These are phyloP conservation scores for Notospermus geniculatus DNA, from an alignment of 1,140 invertebrate genomes.

Conservation along the genomic window DNA sequence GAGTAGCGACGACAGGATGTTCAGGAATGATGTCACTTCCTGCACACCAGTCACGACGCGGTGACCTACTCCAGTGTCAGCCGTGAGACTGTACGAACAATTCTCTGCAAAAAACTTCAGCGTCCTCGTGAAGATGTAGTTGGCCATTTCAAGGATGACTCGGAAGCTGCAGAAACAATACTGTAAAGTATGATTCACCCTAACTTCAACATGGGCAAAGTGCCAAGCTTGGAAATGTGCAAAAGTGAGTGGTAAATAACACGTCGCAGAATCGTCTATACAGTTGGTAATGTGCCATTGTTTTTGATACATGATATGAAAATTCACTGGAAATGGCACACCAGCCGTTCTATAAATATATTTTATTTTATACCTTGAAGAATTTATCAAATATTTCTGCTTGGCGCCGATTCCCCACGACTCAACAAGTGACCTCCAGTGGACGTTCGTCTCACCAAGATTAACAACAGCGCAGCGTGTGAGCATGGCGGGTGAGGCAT, in stretches of 20 bases:
- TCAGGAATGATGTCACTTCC: conserved; percentile 46
- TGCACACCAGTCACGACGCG: conserved; percentile 36
- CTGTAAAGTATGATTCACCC: too few species aligned
- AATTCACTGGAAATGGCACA: too few species aligned
- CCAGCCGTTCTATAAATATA: too few species aligned
- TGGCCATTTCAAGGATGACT: conserved; percentile 30
- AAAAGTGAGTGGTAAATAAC: too few species aligned
- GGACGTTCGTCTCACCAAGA: conserved; percentile 31
- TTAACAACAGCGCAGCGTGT: conserved; percentile 40
- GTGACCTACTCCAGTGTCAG: conserved; percentile 20
- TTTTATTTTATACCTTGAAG: too few species aligned
- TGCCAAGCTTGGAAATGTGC: too few species aligned
- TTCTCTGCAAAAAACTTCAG: conserved; percentile 42
- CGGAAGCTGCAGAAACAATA: too few species aligned
- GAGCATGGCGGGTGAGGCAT: conserved; percentile 42
- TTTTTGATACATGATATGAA: too few species aligned
- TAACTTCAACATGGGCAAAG: too few species aligned
- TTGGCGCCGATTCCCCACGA: conserved; percentile 44
- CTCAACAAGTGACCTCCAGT: conserved; percentile 45
- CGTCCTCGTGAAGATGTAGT: conserved; percentile 41
- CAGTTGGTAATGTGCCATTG: too few species aligned
- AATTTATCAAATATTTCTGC: conserved; percentile 40
- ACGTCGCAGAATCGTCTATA: too few species aligned
- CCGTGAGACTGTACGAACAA: conserved; percentile 30
- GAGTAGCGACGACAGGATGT: conserved; percentile 40